A percentile compares a stretch with the other conserved stretches of the same genome.
phyloP scores from a whole-genome alignment of 1,140 invertebrate species.

The Anoplolepis gracilipes region DNA sequence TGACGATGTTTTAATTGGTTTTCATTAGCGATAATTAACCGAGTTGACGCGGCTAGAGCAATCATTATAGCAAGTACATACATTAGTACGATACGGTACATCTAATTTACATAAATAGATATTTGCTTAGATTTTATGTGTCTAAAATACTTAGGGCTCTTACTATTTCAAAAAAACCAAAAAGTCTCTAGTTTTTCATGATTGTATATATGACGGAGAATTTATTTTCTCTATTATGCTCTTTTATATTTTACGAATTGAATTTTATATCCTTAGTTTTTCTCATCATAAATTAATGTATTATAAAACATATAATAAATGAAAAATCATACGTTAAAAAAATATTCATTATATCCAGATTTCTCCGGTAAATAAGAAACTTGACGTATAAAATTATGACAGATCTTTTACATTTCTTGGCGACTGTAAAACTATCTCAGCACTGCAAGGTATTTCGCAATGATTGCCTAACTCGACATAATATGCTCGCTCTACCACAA shows the following conservation, averaged over 20 bases:
- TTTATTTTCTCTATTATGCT: too few relatives aligned
- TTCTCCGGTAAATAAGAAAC: neutral
- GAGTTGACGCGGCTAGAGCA: conserved; percentile 31
- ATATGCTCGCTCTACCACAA: conserved; percentile 42
- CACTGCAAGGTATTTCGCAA: conserved; percentile 24
- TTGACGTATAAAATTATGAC: neutral
- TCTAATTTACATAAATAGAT: conserved; percentile 39
- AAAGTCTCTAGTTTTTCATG: too few relatives aligned
- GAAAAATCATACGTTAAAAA: neutral
- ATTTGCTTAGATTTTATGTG: neutral
- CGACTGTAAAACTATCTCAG: conserved; percentile 17
- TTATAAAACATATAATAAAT: too few relatives aligned
- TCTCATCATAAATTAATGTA: too few relatives aligned
- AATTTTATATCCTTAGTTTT: neutral
- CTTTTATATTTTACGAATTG: neutral
- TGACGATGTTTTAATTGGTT: conserved; percentile 67
- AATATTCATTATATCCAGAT: neutral
- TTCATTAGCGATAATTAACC: conserved; percentile 73
- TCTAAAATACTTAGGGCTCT: neutral
- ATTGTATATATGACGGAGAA: too few relatives aligned
- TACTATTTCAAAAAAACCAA: too few relatives aligned
- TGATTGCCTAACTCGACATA: conserved; percentile 48
- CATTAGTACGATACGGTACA: neutral
- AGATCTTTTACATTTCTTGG: conserved; percentile 1
- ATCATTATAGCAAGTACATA: conserved; percentile 53